These are phyloP conservation scores for Oenanthe melanoleuca DNA, from an alignment of 2,113 vertebrate genomes.

Conservation along the genomic window DNA sequence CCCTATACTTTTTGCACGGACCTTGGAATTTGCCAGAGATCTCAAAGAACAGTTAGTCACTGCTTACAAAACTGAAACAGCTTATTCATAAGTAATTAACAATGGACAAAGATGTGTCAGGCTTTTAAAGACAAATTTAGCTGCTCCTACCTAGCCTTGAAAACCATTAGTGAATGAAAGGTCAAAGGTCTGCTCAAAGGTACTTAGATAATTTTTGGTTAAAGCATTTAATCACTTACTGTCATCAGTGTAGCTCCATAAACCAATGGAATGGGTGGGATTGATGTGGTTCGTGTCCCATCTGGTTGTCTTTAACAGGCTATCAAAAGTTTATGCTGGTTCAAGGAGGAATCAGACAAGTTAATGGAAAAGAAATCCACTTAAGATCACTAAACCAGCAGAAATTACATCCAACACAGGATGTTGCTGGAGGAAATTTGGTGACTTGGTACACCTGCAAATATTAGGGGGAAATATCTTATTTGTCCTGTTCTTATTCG, in stretches of 20 bases:
- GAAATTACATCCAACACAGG: background rate
- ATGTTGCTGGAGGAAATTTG: background rate
- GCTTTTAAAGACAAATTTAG: background rate
- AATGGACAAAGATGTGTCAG: background rate
- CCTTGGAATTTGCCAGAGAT: background rate
- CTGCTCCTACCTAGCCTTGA: background rate
- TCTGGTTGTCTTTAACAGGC: background rate
- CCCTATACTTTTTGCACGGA: background rate
- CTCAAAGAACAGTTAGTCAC: background rate
- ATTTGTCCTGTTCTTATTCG: background rate
- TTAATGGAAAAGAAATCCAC: background rate
- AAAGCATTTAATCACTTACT: constrained; percentile 11
- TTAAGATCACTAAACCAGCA: background rate
- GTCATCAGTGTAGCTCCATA: background rate
- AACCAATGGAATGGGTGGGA: background rate
- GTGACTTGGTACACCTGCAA: background rate
- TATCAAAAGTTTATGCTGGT: background rate
- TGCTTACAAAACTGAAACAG: background rate
- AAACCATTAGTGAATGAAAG: background rate
- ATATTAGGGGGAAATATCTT: background rate
- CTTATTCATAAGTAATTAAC: background rate
- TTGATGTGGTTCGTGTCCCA: background rate
- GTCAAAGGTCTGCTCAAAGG: background rate
- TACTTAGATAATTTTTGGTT: background rate
- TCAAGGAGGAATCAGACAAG: background rate